Percentiles rank a stretch among this genome's conserved stretches.
phyloP scores from a whole-genome alignment of 2,888 invertebrate species.

The Perizoma flavofasciatum region DNA sequence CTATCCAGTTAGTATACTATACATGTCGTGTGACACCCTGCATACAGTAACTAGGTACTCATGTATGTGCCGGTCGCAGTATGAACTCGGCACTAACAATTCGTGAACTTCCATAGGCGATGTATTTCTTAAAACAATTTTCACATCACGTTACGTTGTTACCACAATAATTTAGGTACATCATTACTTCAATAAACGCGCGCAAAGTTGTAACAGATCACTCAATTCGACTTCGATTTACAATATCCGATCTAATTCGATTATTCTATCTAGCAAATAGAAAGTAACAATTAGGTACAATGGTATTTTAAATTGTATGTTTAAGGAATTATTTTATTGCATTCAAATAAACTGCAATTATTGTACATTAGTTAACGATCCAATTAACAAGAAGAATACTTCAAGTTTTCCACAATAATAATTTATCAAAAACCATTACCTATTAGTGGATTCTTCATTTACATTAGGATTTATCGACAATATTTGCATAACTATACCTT shows the following conservation, averaged over 20 bases:
- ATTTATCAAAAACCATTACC: constrained; percentile 69
- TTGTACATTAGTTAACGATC: constrained; percentile 73
- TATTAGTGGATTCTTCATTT: constrained; percentile 54
- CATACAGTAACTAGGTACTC: constrained; percentile 14
- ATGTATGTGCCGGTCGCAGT: constrained; percentile 9
- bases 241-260: constrained; percentile 80
- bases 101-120: constrained; percentile 36
- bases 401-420: constrained; percentile 70
- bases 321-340: constrained; percentile 68
- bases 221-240: constrained; percentile 67
- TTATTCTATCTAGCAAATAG: constrained; percentile 84
- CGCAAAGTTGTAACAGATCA: constrained; percentile 61
- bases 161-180: constrained; percentile 40
- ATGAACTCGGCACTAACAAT: constrained; percentile 31
- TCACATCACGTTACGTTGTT: constrained; percentile 30
- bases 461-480: constrained; percentile 63
- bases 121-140: constrained; percentile 27
- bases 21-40: too few relatives aligned
- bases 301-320: constrained; percentile 62
- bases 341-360: constrained; percentile 72
- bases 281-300: constrained; percentile 83
- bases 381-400: constrained; percentile 74
- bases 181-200: constrained; percentile 45
- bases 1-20: too few relatives aligned
- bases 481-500: constrained; percentile 68